Base-by-base conservation (phyloP, 2,797 vertebrate genomes). In the Tiaroga cobitis region DNA sequence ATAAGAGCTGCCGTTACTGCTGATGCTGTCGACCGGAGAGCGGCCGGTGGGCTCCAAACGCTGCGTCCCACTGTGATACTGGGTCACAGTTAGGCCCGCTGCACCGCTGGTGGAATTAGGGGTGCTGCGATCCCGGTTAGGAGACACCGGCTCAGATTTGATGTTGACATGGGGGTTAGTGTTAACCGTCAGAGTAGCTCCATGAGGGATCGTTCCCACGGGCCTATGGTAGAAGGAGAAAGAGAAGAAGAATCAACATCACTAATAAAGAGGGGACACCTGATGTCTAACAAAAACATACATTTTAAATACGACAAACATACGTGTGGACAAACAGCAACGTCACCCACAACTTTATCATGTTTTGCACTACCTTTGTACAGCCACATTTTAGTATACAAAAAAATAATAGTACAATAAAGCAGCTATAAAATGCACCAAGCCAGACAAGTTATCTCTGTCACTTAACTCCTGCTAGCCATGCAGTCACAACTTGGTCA, bases 141-240 rank as follows among this genome's bases (percentile, higher is more conserved):
- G 98, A 0, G 98, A 99, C 85, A 98, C 95, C 0, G 98, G 98
- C 88, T 99, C 98, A 0, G 97, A 97, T 93, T 99, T 99, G 95
- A 99, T 98, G 96, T 95, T 97, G 94, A 99, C 89, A 91, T 97
- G 95, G 84, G 96, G 96, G 93, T 97, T 97, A 79, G 97, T 98
- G 95, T 97, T 97, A 93, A 99, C 96, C 0, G 96, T 97, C 94
- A 98, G 93, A 1, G 96, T 95, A 78, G 96, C 91, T 89, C 95
- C 94, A 43, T 97, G 97, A 87, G 97, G 93, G 76, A 98, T 92
- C 83, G 96, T 96, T 51, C 95, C 95, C 87, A 97, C 94, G n/a
- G 97, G 97, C 95, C 97, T 98, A 94, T 0, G 81, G n/a, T 0
- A 49, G 0, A 49, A 54, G 74, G n/a, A 70, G 0, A 29, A 26